phyloP scores from a whole-genome alignment of 2,888 invertebrate genomes.

The Phortica magna region DNA sequence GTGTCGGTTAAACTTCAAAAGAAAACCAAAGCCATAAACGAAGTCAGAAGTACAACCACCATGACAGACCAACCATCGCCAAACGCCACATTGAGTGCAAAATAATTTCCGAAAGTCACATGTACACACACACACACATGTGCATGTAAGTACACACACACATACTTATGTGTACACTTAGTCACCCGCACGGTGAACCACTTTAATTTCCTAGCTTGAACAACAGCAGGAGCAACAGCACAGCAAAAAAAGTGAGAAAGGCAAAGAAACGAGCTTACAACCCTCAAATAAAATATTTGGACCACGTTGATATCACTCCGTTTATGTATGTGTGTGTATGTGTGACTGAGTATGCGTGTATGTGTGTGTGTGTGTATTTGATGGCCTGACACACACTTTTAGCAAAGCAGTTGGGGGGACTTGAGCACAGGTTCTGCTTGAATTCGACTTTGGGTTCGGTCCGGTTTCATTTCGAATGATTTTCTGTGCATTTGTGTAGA shows the following conservation, averaged over 20 bases:
- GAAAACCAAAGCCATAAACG: conserved; percentile 55
- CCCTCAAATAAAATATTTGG: conserved; percentile 12
- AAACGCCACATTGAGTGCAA: conserved; percentile 56
- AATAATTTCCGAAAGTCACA: conserved; percentile 67
- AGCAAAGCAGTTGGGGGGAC: no score
- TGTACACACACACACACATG: conserved; percentile 42
- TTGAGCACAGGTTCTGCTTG: no score
- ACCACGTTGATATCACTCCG: background rate
- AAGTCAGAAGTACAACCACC: conserved; percentile 38
- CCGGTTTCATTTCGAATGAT: conserved; percentile 52
- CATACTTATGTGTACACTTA: conserved; percentile 36
- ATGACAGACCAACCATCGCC: conserved; percentile 54
- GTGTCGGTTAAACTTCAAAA: conserved; percentile 23
- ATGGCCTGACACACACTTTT: background rate
- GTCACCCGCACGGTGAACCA: conserved; percentile 51
- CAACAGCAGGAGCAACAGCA: background rate
- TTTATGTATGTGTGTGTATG: background rate
- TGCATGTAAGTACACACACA: conserved; percentile 45
- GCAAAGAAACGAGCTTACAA: background rate
- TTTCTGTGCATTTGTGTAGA: conserved; percentile 17
- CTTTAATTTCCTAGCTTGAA: conserved; percentile 66
- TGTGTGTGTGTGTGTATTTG: conserved; percentile 2
- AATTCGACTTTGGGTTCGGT: conserved; percentile 39
- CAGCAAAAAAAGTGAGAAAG: background rate
- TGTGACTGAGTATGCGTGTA: background rate